Evolutionary conservation across 1,140 invertebrate genomes (phyloP).

Genomic region (Drosophila chauvacae): DNA sequence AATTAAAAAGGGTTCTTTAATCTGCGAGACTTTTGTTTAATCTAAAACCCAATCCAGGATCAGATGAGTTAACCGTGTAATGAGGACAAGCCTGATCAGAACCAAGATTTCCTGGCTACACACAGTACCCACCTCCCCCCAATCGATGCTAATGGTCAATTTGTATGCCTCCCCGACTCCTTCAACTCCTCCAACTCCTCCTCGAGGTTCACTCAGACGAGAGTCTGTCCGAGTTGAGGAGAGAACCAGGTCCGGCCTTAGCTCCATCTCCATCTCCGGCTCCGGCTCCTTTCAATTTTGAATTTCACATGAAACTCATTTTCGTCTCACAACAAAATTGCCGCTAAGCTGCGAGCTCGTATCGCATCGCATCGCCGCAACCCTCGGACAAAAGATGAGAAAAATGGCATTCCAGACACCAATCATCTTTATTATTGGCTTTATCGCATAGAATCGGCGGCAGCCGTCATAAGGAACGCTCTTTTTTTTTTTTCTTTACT

Average conservation of each 20-base stretch:
- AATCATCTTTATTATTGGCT: slow-evolving; percentile 76
- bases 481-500: background rate
- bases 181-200: background rate
- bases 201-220: background rate
- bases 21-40: background rate
- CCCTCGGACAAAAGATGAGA: slow-evolving; percentile 22
- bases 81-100: background rate
- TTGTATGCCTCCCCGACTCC: slow-evolving; percentile 15
- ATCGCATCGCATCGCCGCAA: background rate
- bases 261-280: slow-evolving; percentile 8
- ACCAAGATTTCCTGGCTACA: background rate
- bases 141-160: slow-evolving; percentile 30
- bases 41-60: background rate
- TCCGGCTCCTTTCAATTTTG: slow-evolving; percentile 44
- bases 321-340: slow-evolving; percentile 56
- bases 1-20: background rate
- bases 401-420: slow-evolving; percentile 70
- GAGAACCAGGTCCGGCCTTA: slow-evolving; percentile 3
- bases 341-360: slow-evolving; percentile 43
- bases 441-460: slow-evolving; percentile 47
- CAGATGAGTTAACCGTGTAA: background rate
- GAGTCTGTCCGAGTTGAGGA: slow-evolving; percentile 30
- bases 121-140: too few species aligned
- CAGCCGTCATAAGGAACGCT: slow-evolving; percentile 29
- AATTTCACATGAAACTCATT: slow-evolving; percentile 56